These are phyloP conservation scores for Cairina moschata DNA, from an alignment of 2,113 vertebrate genomes.

Conservation along the genomic window DNA sequence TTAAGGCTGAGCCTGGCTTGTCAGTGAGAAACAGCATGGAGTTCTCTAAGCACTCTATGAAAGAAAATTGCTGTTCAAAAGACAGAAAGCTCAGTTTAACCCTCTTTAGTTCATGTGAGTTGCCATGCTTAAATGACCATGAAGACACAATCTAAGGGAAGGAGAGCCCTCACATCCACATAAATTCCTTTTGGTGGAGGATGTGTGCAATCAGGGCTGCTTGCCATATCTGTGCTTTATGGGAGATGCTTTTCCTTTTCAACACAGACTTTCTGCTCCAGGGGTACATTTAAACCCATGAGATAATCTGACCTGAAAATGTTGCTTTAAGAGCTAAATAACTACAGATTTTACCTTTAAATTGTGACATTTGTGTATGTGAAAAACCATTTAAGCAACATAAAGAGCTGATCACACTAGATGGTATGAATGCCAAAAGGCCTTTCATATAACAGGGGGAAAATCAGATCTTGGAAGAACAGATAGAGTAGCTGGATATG, in stretches of 20 bases:
- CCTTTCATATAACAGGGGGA: not conserved
- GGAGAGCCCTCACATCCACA: not conserved
- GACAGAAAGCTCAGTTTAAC: not conserved
- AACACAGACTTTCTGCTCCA: not conserved
- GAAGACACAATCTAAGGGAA: not conserved
- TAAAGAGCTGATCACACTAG: not conserved
- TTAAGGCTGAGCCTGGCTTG: not conserved
- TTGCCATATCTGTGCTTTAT: not conserved
- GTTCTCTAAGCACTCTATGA: not conserved
- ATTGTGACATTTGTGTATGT: not conserved
- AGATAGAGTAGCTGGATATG: not conserved
- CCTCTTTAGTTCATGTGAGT: not conserved
- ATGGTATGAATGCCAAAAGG: not conserved
- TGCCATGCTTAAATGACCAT: slow-evolving; percentile 17
- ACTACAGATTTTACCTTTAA: not conserved
- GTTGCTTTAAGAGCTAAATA: not conserved
- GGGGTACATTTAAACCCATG: not conserved
- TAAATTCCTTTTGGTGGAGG: not conserved
- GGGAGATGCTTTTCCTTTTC: not conserved
- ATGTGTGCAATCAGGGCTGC: not conserved
- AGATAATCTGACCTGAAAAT: slow-evolving; percentile 14
- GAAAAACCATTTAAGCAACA: not conserved
- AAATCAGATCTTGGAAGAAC: not conserved
- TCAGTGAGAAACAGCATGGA: not conserved
- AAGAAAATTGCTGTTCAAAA: slow-evolving; percentile 15